These are phyloP conservation scores for Leptoclinus maculatus DNA, from an alignment of 2,797 vertebrate species.

Conservation along the genomic window DNA sequence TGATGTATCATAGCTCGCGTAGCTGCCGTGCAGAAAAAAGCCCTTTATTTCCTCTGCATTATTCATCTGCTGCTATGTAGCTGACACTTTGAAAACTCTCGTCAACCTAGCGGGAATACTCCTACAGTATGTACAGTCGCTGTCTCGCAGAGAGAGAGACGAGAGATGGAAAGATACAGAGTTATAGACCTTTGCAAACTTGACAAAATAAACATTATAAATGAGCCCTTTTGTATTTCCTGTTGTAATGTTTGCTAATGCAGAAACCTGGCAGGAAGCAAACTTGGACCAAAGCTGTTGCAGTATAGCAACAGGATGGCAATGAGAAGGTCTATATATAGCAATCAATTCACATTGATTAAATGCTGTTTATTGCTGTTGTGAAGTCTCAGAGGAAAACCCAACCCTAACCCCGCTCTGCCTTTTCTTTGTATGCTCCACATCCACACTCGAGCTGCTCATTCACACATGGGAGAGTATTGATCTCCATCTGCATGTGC, in stretches of 20 bases:
- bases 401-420: slow-evolving; percentile 1
- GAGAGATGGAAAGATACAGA: slow-evolving; percentile 3
- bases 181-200: background rate
- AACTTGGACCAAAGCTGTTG: background rate
- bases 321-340: background rate
- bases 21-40: slow-evolving; percentile 57
- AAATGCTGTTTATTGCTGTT: slow-evolving; percentile 14
- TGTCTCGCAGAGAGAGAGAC: slow-evolving; percentile 20
- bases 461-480: background rate
- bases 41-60: slow-evolving; percentile 73
- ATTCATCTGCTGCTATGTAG: slow-evolving; percentile 71
- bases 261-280: background rate
- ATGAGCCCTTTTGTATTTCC: background rate
- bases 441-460: background rate
- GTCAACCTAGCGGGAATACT: slow-evolving; percentile 56
- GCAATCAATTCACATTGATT: background rate
- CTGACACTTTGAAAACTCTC: slow-evolving; percentile 64
- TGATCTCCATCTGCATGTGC: background rate
- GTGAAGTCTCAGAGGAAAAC: slow-evolving; percentile 24
- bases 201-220: background rate
- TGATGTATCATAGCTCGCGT: slow-evolving; percentile 62
- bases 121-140: slow-evolving; percentile 44
- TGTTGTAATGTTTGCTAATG: background rate
- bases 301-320: background rate
- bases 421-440: slow-evolving; percentile 11